Conservation (phyloP, 2,888 invertebrate genomes). For the Dryadula phaetusa region DNA sequence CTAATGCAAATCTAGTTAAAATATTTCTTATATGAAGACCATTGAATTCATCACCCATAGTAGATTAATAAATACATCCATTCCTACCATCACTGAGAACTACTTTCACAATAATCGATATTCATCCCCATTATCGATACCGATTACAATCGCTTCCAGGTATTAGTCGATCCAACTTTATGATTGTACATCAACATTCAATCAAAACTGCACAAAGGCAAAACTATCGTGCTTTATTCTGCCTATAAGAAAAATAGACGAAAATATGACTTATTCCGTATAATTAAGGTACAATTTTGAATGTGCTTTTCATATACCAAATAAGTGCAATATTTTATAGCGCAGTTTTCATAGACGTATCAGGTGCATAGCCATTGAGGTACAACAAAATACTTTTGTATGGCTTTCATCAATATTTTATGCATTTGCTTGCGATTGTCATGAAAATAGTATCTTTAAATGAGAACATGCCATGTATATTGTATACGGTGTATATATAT, state of each 20-base stretch:
- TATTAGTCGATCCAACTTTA: slow-evolving; percentile 56
- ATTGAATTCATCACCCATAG: not conserved
- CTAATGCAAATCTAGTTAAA: too few relatives aligned
- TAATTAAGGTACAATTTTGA: slow-evolving; percentile 10
- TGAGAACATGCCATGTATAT: too few relatives aligned
- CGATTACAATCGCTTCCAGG: slow-evolving; percentile 41
- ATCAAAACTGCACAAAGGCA: slow-evolving; percentile 70
- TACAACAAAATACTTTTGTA: slow-evolving; percentile 8
- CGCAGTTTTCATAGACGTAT: slow-evolving; percentile 28
- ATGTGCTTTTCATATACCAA: not conserved
- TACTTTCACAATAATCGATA: slow-evolving; percentile 34
- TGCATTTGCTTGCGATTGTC: slow-evolving; percentile 6
- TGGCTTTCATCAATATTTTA: slow-evolving; percentile 20
- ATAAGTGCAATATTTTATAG: slow-evolving; percentile 27
- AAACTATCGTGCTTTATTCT: slow-evolving; percentile 30
- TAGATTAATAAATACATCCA: not conserved
- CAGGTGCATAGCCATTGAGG: slow-evolving; percentile 32
- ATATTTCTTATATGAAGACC: not conserved
- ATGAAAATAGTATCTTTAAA: slow-evolving; percentile 6
- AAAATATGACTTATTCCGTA: not conserved
- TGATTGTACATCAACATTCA: slow-evolving; percentile 76
- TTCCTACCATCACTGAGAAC: slow-evolving; percentile 7
- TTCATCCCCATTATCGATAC: slow-evolving; percentile 21
- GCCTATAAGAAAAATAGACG: not conserved
- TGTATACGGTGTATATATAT: too few relatives aligned